Evolutionary conservation across 1,140 invertebrate genomes (phyloP).

Genomic region (Hycleus cichorii): DNA sequence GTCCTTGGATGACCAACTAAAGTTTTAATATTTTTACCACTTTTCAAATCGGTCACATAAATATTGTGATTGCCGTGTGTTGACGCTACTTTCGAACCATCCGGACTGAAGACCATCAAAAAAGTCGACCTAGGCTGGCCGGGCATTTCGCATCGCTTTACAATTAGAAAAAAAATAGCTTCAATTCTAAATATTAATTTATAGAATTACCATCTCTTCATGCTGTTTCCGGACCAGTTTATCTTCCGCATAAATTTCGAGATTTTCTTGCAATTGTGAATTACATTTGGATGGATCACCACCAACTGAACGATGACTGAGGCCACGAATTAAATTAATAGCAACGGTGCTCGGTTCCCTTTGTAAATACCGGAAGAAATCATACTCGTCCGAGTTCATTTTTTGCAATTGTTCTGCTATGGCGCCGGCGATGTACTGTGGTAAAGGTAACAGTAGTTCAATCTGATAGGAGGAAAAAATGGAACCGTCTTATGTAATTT

Average conservation of each 20-base stretch:
- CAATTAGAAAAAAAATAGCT: slow-evolving; percentile 6
- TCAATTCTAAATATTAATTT: not conserved
- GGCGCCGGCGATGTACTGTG: too few species aligned
- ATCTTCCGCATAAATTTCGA: slow-evolving; percentile 47
- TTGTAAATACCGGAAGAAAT: slow-evolving; percentile 22
- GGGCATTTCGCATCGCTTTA: slow-evolving; percentile 63
- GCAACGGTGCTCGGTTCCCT: slow-evolving; percentile 21
- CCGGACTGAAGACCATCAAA: slow-evolving; percentile 78
- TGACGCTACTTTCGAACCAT: slow-evolving; percentile 78
- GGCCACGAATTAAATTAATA: slow-evolving; percentile 21
- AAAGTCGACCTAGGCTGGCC: slow-evolving; percentile 70
- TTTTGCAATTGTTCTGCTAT: slow-evolving; percentile 7
- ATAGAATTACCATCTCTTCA: slow-evolving; percentile 45
- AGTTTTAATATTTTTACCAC: slow-evolving; percentile 70
- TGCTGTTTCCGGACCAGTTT: slow-evolving; percentile 46
- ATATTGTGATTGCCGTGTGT: slow-evolving; percentile 89
- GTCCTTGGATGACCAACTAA: slow-evolving; percentile 81
- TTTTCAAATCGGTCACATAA: slow-evolving; percentile 77
- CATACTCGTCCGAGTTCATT: slow-evolving; percentile 31
- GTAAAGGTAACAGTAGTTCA: too few species aligned
- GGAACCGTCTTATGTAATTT: too few species aligned
- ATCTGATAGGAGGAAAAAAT: too few species aligned
- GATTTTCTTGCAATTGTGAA: slow-evolving; percentile 16
- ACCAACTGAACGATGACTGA: slow-evolving; percentile 21
- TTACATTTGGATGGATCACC: not conserved